Evolutionary conservation across 2,797 vertebrate genomes (phyloP).

Genomic region (Micromesistius poutassou): DNA sequence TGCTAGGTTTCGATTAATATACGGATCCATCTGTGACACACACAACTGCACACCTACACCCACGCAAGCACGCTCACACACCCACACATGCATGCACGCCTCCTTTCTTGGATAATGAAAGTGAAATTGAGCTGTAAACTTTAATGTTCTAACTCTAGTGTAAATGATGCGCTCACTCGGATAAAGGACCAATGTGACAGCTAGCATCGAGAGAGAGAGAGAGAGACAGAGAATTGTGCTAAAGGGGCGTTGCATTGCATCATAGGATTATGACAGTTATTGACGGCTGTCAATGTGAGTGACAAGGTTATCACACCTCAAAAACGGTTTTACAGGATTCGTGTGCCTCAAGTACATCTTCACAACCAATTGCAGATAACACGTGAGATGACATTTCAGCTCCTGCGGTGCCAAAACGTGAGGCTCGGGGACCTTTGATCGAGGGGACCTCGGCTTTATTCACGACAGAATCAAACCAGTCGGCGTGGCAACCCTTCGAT

Average conservation of each 20-base stretch:
- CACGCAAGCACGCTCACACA: not conserved
- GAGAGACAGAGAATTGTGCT: not conserved
- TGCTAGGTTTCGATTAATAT: not conserved
- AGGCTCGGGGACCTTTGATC: no score
- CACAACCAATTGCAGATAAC: not conserved
- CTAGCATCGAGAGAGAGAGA: not conserved
- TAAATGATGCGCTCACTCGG: not conserved
- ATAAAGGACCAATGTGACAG: not conserved
- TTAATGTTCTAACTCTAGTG: not conserved
- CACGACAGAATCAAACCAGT: not conserved
- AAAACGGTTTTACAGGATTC: not conserved
- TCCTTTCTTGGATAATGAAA: not conserved
- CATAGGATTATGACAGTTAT: not conserved
- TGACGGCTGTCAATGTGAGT: not conserved
- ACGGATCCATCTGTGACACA: not conserved
- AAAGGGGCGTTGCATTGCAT: not conserved
- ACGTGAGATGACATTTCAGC: not conserved
- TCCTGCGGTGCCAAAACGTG: no score
- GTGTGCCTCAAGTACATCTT: not conserved
- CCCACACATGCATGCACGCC: not conserved
- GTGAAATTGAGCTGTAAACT: slow-evolving; percentile 1
- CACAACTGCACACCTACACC: not conserved
- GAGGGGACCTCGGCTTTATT: not conserved
- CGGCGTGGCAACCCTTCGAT: not conserved
- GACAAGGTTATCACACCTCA: not conserved